Base-by-base conservation (phyloP, 23 tunicate genomes). In the Diplosoma virens region DNA sequence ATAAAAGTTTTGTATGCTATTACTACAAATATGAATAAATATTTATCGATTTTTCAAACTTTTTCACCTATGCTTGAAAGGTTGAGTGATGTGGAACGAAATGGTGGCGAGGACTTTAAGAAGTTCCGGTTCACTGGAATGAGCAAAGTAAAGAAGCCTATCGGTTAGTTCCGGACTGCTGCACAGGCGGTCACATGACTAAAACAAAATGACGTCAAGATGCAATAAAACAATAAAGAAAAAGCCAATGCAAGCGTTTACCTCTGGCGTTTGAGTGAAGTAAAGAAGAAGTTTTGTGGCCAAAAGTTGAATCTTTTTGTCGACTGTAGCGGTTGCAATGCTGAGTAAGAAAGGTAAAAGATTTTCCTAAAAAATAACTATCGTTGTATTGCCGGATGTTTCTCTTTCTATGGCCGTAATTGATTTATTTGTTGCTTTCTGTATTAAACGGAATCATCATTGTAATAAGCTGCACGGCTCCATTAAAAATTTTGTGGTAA, bases 181-280 rank as follows among this genome's bases (percentile, higher is more conserved):
- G 58, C 80, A 82, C 30, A 90, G 78, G 16, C 36, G 64, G n/a
- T 90, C 97, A 53, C 86, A 48, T 0, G 81, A 31, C 95, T 88
- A 76, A 20, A 55, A 47, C 2, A 26, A 63, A n/a, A n/a, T n/a
- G n/a, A n/a, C n/a, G n/a, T n/a, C n/a, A n/a, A n/a, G n/a, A n/a
- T n/a, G 17, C 17, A 14, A 46, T 14, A 46, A 14, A 46, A 46
- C 16, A 17, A 46, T 14, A 46, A 46, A 46, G 17, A 17, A 14
- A n/a, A n/a, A n/a, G n/a, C n/a, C n/a, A n/a, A n/a, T n/a, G n/a
- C n/a, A n/a, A n/a, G 11, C 52, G 63, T 59, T 29, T 59, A 87
- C 94, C 80, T 89, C 96, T 1, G 80, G 78, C 7, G 81, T 72
- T 14, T 89, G 84, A 0, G 96, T 86, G 74, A 29, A 89, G 58